Conservation (phyloP, 1,140 invertebrate species). For the Coelopa frigida region DNA sequence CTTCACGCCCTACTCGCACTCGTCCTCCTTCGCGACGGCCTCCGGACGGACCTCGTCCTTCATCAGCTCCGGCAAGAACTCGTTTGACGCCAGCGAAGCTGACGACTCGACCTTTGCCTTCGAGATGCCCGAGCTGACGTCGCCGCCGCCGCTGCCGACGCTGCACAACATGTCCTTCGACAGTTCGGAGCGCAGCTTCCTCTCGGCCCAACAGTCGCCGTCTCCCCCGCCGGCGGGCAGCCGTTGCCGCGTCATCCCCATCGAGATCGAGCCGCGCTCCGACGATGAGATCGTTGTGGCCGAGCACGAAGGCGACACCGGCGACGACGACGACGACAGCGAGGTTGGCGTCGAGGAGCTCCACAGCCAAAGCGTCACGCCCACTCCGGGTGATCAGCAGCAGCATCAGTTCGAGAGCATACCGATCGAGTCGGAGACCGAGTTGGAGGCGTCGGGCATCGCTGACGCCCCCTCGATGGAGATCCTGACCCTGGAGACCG, state of each 20-base stretch:
- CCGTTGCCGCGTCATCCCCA: no score
- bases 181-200: conserved; percentile 40
- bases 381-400: conserved; percentile 30
- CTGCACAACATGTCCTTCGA: conserved; percentile 39
- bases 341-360: conserved; percentile 29
- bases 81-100: conserved; percentile 32
- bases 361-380: conserved; percentile 37
- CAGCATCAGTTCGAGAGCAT: conserved; percentile 19
- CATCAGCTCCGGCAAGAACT: conserved; percentile 46
- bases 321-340: conserved; percentile 27
- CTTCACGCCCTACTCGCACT: conserved; percentile 54
- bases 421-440: conserved; percentile 37
- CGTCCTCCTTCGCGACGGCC: conserved; percentile 59
- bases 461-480: conserved; percentile 19
- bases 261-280: no score
- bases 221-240: conserved; percentile 31
- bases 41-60: conserved; percentile 52
- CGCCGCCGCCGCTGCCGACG: conserved; percentile 25
- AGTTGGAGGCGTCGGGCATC: conserved; percentile 18
- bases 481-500: conserved; percentile 23
- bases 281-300: no score
- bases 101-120: conserved; percentile 37
- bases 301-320: conserved; percentile 11
- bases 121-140: conserved; percentile 32
- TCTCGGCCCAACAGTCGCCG: conserved; percentile 24